phyloP scores from a whole-genome alignment of 1,140 invertebrate genomes.

The Drosophila busckii region DNA sequence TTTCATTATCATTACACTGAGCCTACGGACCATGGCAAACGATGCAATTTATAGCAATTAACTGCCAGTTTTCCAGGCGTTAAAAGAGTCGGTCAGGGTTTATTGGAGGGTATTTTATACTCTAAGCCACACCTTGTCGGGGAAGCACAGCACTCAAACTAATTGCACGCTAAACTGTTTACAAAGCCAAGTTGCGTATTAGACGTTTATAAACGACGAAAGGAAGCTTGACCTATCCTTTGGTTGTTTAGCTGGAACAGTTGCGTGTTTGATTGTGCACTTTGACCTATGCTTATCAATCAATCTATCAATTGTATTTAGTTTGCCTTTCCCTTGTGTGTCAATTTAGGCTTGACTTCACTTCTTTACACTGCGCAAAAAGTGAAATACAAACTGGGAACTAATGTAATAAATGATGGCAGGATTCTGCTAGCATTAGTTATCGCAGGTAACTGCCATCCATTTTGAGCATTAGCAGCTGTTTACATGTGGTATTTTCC shows the following conservation, averaged over 20 bases:
- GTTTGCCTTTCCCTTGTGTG: too few relatives aligned
- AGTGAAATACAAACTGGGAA: too few relatives aligned
- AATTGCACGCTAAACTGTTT: conserved; percentile 66
- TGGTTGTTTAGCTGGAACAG: conserved; percentile 6
- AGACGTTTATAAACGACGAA: conserved; percentile 54
- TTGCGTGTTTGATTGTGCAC: conserved; percentile 28
- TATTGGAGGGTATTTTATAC: background rate
- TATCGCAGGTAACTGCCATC: conserved; percentile 1
- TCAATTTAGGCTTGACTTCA: too few relatives aligned
- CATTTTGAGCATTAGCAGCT: conserved; percentile 19
- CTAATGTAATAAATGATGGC: too few relatives aligned
- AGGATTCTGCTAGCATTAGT: too few relatives aligned
- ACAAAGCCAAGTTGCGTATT: conserved; percentile 64
- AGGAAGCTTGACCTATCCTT: too few relatives aligned
- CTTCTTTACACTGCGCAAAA: too few relatives aligned
- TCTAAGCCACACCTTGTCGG: conserved; percentile 42
- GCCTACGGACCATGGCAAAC: conserved; percentile 4
- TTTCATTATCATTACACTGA: conserved; percentile 30
- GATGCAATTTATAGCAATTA: conserved; percentile 27
- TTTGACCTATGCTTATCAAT: conserved; percentile 44
- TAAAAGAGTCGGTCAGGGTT: background rate
- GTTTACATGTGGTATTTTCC: conserved; percentile 45
- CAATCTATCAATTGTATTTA: too few relatives aligned
- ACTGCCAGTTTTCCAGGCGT: conserved; percentile 5
- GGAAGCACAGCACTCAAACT: conserved; percentile 57